Evolutionary conservation across 30 jellyfish, hydroid and myxozoan genomes (phyloP).

Genomic region (Aurelia sp.): DNA sequence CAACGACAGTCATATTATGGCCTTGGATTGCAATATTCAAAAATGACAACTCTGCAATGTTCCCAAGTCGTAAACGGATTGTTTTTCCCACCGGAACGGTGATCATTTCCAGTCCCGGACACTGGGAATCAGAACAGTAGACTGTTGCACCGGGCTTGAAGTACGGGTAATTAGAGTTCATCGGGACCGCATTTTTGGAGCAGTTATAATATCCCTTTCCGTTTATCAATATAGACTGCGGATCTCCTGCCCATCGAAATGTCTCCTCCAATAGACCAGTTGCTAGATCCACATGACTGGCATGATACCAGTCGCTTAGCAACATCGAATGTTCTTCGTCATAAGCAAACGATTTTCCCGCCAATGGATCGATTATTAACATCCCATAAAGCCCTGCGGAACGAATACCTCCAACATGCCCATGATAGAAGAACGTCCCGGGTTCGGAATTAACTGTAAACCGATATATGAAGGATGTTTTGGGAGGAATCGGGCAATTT

Average conservation of each 20-base stretch:
- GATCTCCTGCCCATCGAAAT: constrained; percentile 70
- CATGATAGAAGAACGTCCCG: constrained; percentile 59
- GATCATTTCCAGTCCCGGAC: constrained; percentile 55
- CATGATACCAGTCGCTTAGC: constrained; percentile 70
- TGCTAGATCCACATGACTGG: constrained; percentile 45
- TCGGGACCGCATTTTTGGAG: constrained; percentile 49
- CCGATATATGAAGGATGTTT: constrained; percentile 60
- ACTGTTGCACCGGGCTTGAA: constrained; percentile 32
- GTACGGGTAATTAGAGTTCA: constrained; percentile 32
- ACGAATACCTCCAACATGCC: constrained; percentile 61
- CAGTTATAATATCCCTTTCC: constrained; percentile 57
- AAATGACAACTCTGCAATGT: constrained; percentile 56
- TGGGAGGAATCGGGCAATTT: constrained; percentile 57
- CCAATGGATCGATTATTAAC: constrained; percentile 33
- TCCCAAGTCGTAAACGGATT: constrained; percentile 45
- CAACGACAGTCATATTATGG: constrained; percentile 55
- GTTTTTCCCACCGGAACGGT: constrained; percentile 21
- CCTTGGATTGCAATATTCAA: constrained; percentile 63
- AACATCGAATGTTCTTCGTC: constrained; percentile 49
- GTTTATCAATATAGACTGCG: constrained; percentile 51
- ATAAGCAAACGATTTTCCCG: constrained; percentile 17
- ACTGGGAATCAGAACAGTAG: constrained; percentile 51
- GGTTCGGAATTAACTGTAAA: constrained; percentile 38
- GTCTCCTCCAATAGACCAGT: constrained; percentile 60
- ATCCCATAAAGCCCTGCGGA: constrained; percentile 66